Base-by-base conservation (phyloP, 2,113 vertebrate genomes). In the Melanostigma gelatinosum region DNA sequence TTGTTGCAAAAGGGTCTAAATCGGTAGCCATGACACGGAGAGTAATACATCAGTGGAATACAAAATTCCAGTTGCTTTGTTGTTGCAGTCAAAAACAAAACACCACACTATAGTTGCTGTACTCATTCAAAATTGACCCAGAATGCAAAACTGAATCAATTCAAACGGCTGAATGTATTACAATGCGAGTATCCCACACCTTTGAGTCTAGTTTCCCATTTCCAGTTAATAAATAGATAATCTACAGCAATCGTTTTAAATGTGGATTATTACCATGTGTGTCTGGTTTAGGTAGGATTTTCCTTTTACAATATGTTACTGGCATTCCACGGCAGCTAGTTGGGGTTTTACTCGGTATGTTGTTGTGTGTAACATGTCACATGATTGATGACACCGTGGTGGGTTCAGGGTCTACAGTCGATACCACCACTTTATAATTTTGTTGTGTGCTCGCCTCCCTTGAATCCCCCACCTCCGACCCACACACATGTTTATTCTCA, bases 321-420 rank as follows among this genome's bases (percentile, higher is more conserved):
- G 46, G 5, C 46, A 61, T 54, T 78, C 48, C 20, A 16, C 1
- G 0, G 70, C 60, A 55, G 64, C 29, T 81, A 60, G 86, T 72
- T 67, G 24, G 16, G 11, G 66, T 79, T 34, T 75, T 74, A 46
- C 18, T 67, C 42, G 75, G 60, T 69, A 52, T 57, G 83, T 76
- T 78, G 27, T 40, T 32, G 76, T 36, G 64, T 69, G 79, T 20
- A 80, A 44, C 72, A n/a, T 62, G 77, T 63, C 15, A 22, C 11
- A 64, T 85, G 83, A 86, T 71, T 60, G 82, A 88, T 91, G 85
- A 85, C 24, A 24, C 73, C 32, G 66, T 58, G 9, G 68, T 61
- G 65, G 29, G 61, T 57, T 46, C 70, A 8, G 58, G 73, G 71
- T 61, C 83, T 71, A 18, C 62, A 64, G 66, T 76, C 50, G 4